Evolutionary conservation across 2,797 vertebrate species (phyloP).

Genomic region (Anableps anableps): DNA sequence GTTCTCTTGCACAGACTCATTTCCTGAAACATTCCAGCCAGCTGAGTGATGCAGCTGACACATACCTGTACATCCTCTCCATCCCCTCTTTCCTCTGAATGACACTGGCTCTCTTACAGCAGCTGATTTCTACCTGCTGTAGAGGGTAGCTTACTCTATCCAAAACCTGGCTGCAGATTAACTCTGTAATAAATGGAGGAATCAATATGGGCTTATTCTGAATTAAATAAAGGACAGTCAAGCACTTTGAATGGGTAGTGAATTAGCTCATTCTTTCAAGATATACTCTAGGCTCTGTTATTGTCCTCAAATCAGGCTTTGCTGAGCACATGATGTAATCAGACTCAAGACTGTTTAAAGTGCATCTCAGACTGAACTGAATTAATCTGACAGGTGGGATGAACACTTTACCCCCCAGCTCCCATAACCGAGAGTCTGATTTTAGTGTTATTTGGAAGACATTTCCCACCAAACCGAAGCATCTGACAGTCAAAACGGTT

Average conservation of each 20-base stretch:
- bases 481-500: background rate
- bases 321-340: conserved; percentile 20
- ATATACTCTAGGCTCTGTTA: background rate
- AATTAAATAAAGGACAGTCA: conserved; percentile 24
- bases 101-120: conserved; percentile 27
- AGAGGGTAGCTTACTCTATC: conserved; percentile 37
- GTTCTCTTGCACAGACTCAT: conserved; percentile 16
- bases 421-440: background rate
- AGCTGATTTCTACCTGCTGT: conserved; percentile 46
- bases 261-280: background rate
- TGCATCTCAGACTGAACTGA: background rate
- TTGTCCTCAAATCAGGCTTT: conserved; percentile 15
- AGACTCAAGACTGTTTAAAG: conserved; percentile 20
- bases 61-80: conserved; percentile 14
- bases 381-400: background rate
- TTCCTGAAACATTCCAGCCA: conserved; percentile 20
- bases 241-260: background rate
- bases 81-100: background rate
- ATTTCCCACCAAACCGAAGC: background rate
- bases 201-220: conserved; percentile 27
- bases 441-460: background rate
- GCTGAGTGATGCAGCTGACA: conserved; percentile 9
- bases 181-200: conserved; percentile 41
- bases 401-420: background rate
- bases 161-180: conserved; percentile 34